Base-by-base conservation (phyloP, 2,888 invertebrate genomes). In the Orthonychiurus folsomi region DNA sequence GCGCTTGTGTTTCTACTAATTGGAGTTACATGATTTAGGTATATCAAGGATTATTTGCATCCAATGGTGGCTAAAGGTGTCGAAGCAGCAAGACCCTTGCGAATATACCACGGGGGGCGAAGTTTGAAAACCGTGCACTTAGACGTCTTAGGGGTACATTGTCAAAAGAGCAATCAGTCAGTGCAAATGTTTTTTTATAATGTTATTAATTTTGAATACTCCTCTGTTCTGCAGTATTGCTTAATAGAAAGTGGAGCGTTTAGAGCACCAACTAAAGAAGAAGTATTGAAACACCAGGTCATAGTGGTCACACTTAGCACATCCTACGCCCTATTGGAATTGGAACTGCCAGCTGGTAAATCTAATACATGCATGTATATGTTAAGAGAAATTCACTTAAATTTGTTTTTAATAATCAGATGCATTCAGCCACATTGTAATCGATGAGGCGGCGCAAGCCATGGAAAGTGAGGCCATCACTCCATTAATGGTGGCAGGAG, bases 381-480 rank as follows among this genome's bases (percentile, higher is more conserved):
- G 48, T n/a, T 48, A 15, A 15, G 48, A 48, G 15, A 48, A 2
- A 21, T 21, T 26, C n/a, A 9, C 23, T 28, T n/a, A 48, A n/a
- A 15, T 48, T 48, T 15, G n/a, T 55, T n/a, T 18, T 56, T 28
- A 15, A n/a, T 56, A 83, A 3, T 82, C 82, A 77, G 86, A 86
- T 73, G 77, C 82, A 71, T 87, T 89, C 74, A 88, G 87, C 0
- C 90, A 91, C 77, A 88, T 91, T 67, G 81, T 91, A 62, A 79
- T 91, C 58, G 91, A 91, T 76, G 91, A 91, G 79, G 90, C 90
- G 0, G 90, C 90, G 0, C 90, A 91, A 76, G 88, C 89, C 0
- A 84, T 89, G 80, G 91, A 91, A 77, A 87, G 87, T 77, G 90
- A 90, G 77, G 87, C 88, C 0, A 83, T 90, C 18, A 87, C 88